phyloP scores from a whole-genome alignment of 2,797 vertebrate genomes.

The Hyperoplus immaculatus region DNA sequence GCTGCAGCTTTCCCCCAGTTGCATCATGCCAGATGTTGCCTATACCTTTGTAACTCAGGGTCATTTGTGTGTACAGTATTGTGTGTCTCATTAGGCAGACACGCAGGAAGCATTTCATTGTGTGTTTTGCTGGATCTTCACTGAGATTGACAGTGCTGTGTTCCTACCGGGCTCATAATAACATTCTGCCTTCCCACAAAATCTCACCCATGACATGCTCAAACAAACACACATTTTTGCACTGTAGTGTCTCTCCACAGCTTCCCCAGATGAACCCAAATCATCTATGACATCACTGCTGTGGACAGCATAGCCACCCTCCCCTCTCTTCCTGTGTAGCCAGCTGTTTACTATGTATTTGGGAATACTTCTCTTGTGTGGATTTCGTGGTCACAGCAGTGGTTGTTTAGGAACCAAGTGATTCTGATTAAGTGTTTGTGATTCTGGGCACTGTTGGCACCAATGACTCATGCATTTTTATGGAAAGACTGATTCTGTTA shows the following conservation, averaged over 20 bases:
- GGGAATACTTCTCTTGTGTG: conserved; percentile 24
- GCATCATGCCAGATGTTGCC: conserved; percentile 43
- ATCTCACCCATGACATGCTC: neutral
- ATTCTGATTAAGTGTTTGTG: conserved; percentile 41
- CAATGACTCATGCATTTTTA: conserved; percentile 63
- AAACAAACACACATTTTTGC: neutral
- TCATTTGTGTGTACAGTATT: conserved; percentile 24
- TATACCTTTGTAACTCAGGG: conserved; percentile 25
- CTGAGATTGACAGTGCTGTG: neutral
- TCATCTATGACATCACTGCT: conserved; percentile 27
- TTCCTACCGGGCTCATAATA: neutral
- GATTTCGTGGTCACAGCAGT: conserved; percentile 2
- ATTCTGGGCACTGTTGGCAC: conserved; percentile 39
- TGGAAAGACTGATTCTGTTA: conserved; percentile 44
- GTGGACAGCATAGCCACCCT: neutral
- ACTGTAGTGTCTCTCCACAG: neutral
- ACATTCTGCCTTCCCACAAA: neutral
- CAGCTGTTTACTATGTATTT: neutral
- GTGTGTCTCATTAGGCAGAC: conserved; percentile 33
- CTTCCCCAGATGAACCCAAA: conserved; percentile 6
- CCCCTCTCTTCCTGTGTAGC: neutral
- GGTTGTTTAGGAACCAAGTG: conserved; percentile 11
- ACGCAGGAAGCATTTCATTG: neutral
- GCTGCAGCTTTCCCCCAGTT: conserved; percentile 21
- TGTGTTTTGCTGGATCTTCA: neutral